Evolutionary conservation across 2,797 vertebrate genomes (phyloP).

Genomic region (Sebastes diploproa): DNA sequence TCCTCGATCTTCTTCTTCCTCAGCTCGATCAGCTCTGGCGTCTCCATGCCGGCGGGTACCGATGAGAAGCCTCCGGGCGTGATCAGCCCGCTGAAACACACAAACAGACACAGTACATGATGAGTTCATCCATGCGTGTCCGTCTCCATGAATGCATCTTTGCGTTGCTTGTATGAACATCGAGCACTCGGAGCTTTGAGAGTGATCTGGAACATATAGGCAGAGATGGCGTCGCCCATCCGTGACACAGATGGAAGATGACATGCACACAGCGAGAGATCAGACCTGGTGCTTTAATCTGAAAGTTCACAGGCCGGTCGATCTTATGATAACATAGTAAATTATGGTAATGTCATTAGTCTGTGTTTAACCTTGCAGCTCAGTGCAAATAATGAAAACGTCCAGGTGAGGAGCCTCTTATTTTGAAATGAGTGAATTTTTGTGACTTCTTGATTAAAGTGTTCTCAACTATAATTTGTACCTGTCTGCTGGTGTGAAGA

Average conservation of each 20-base stretch:
- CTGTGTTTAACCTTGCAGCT: neutral
- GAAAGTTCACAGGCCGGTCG: neutral
- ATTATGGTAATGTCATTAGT: neutral
- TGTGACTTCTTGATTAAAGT: neutral
- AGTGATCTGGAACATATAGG: neutral
- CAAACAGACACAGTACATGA: neutral
- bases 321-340: neutral
- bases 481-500: constrained; percentile 95
- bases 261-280: neutral
- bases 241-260: neutral
- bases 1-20: constrained; percentile 97
- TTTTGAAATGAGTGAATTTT: neutral
- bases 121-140: neutral
- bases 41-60: constrained; percentile 94
- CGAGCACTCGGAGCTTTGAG: neutral
- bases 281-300: neutral
- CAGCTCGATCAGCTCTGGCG: constrained; percentile 93
- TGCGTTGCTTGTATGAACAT: neutral
- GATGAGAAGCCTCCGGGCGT: constrained; percentile 93
- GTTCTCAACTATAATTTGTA: constrained; percentile 26
- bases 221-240: neutral
- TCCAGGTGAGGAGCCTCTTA: neutral
- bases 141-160: neutral
- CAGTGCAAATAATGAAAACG: neutral
- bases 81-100: constrained; percentile 86